phyloP scores from a whole-genome alignment of 2,113 vertebrate genomes.

The Bubo scandiacus region DNA sequence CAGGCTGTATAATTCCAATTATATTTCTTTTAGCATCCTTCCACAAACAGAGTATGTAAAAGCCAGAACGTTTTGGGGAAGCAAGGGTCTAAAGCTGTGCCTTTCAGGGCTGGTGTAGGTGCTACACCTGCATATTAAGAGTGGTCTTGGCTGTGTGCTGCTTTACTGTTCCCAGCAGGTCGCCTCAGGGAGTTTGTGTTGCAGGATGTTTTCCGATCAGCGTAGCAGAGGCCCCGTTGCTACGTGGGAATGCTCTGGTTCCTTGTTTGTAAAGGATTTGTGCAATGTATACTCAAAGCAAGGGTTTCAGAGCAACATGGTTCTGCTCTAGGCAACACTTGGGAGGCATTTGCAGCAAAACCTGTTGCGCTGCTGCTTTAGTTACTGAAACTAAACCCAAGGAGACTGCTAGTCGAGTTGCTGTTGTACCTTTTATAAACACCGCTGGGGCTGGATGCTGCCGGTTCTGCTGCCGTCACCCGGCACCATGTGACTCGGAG shows the following conservation, averaged over 20 bases:
- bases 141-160: background rate
- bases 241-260: background rate
- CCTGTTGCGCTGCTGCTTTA: background rate
- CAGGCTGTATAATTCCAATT: background rate
- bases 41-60: no score
- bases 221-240: background rate
- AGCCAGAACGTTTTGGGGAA: fast-evolving
- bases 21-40: background rate
- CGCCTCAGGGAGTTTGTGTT: background rate
- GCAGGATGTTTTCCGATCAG: background rate
- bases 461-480: fast-evolving
- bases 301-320: background rate
- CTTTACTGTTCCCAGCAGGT: background rate
- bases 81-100: background rate
- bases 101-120: background rate
- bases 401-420: fast-evolving
- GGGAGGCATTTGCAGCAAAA: background rate
- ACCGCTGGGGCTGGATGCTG: background rate
- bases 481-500: background rate
- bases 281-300: background rate
- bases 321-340: background rate
- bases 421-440: fast-evolving
- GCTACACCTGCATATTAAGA: no score
- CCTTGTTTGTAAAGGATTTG: background rate
- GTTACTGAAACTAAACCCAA: background rate